Evolutionary conservation across 2,888 invertebrate genomes (phyloP).

Genomic region (Caenorhabditis sp.): DNA sequence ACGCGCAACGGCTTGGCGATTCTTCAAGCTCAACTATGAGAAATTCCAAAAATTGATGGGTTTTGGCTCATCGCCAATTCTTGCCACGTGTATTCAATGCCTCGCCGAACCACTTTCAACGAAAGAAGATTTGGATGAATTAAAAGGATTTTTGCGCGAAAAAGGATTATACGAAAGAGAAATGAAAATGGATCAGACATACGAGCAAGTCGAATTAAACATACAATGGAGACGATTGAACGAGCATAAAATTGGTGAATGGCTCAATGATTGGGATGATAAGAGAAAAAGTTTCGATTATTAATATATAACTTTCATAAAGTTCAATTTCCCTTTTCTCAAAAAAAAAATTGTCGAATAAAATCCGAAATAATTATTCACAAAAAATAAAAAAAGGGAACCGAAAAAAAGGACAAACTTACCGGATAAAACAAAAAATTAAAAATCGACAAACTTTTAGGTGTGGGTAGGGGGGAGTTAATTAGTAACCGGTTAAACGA

Average conservation of each 20-base stretch:
- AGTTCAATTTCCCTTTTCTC: background rate
- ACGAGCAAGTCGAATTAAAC: constrained; percentile 57
- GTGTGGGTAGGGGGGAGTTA: background rate
- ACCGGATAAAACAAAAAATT: background rate
- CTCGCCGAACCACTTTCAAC: constrained; percentile 53
- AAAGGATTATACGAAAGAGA: constrained; percentile 70
- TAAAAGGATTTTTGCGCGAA: constrained; percentile 44
- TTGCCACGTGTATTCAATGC: constrained; percentile 44
- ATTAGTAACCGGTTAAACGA: background rate
- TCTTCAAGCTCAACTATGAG: constrained; percentile 47
- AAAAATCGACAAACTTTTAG: background rate
- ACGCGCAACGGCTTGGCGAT: constrained; percentile 50
- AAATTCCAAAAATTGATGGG: constrained; percentile 52
- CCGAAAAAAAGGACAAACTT: background rate
- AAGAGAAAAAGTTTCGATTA: constrained; percentile 19
- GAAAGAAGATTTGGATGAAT: constrained; percentile 49
- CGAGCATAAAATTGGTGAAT: constrained; percentile 47
- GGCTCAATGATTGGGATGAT: constrained; percentile 47
- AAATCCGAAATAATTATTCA: no score
- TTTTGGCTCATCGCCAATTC: constrained; percentile 44
- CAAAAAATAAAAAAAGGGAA: background rate
- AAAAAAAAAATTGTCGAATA: background rate
- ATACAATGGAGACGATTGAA: constrained; percentile 62
- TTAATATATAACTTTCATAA: background rate
- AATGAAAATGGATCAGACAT: constrained; percentile 51